A percentile compares a stretch with the other conserved stretches of the same genome.
Conservation (phyloP, 2,888 invertebrate species). For the Phymatocera aterrima region DNA sequence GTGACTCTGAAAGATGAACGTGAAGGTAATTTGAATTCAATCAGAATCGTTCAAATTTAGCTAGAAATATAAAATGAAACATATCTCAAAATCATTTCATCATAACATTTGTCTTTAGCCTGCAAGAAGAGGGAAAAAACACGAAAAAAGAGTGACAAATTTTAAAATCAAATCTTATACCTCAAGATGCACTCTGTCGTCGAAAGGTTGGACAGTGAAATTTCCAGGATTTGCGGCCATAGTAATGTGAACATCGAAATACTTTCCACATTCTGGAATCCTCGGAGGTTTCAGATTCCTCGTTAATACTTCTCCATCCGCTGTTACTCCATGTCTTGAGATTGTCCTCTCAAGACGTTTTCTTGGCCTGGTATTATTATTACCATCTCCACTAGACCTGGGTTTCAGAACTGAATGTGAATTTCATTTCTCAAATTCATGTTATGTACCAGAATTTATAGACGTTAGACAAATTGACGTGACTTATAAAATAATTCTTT, state of each 20-base stretch:
- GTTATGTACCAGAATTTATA: too few species aligned
- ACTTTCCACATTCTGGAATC: constrained; percentile 76
- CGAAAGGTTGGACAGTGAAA: constrained; percentile 78
- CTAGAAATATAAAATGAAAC: not conserved
- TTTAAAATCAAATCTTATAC: constrained; percentile 46
- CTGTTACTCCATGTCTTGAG: constrained; percentile 48
- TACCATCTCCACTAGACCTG: constrained; percentile 62
- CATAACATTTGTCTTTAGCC: not conserved
- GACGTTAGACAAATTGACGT: too few species aligned
- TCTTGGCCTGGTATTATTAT: constrained; percentile 49
- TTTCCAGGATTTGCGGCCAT: constrained; percentile 87
- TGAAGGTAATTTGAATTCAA: too few species aligned
- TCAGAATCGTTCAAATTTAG: not conserved
- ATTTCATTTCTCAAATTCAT: too few species aligned
- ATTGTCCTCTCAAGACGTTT: constrained; percentile 59
- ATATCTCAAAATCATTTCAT: not conserved
- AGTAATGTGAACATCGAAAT: constrained; percentile 84
- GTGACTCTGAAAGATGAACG: too few species aligned
- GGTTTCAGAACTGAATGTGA: too few species aligned
- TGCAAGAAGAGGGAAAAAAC: not conserved
- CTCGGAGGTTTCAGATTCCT: constrained; percentile 72
- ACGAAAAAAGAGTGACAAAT: not conserved
- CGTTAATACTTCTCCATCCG: constrained; percentile 54
- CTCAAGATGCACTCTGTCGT: constrained; percentile 50
- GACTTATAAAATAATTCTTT: too few species aligned